phyloP scores from a whole-genome alignment of 2,113 vertebrate genomes.

The Entomyzon cyanotis region DNA sequence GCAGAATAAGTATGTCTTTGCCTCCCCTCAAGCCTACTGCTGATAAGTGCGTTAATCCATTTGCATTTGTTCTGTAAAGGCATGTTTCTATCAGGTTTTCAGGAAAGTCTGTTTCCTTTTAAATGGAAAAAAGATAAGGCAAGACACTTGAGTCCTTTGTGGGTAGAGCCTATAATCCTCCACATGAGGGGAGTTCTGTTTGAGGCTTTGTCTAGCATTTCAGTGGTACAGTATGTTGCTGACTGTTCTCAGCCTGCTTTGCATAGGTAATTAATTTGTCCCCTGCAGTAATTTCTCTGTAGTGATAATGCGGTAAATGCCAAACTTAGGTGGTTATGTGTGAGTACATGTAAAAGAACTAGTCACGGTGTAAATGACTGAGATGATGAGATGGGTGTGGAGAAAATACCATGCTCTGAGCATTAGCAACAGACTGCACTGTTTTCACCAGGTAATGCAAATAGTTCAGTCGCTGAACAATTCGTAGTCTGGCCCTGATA shows the following conservation, averaged over 20 bases:
- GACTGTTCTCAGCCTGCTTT: slow-evolving; percentile 57
- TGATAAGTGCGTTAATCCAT: slow-evolving; percentile 11
- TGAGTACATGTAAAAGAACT: not conserved
- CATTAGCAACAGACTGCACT: not conserved
- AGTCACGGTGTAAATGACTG: not conserved
- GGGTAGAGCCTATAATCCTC: slow-evolving; percentile 39
- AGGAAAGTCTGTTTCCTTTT: slow-evolving; percentile 42
- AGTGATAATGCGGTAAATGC: slow-evolving; percentile 7
- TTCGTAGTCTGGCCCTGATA: not conserved
- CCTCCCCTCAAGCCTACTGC: slow-evolving; percentile 10
- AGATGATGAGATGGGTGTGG: not conserved
- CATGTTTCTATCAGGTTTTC: slow-evolving; percentile 27
- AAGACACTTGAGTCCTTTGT: slow-evolving; percentile 46
- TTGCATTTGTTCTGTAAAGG: slow-evolving; percentile 27
- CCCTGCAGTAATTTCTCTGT: slow-evolving; percentile 24
- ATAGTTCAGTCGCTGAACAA: not conserved
- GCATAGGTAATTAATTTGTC: slow-evolving; percentile 64
- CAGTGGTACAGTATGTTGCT: slow-evolving; percentile 14
- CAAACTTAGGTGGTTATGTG: not conserved
- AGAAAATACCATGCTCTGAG: not conserved
- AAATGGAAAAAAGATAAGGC: slow-evolving; percentile 35
- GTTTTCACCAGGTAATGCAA: not conserved
- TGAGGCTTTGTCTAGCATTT: slow-evolving; percentile 50
- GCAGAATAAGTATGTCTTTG: not conserved
- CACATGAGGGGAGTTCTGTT: slow-evolving; percentile 1